Evolutionary conservation across 2,888 invertebrate species (phyloP), one percentile per base, ranked within the genome.

Genomic region (Leucophora obtusa): DNA sequence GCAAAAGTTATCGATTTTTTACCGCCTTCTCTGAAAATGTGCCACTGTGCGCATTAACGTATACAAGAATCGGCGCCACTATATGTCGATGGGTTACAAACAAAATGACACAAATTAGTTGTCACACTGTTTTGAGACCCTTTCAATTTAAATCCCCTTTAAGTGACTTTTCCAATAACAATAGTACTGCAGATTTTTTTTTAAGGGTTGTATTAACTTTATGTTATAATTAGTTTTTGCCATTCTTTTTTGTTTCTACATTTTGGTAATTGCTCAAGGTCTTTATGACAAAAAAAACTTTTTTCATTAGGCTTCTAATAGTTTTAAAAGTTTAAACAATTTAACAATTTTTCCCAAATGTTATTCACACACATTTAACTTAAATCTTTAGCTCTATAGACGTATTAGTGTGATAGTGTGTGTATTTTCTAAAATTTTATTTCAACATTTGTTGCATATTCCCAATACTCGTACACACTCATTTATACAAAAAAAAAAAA

Each of bases 251-350:
- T 53, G 33, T 21, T 10, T 59, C 18, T 28, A 33, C 15, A 68
- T 38, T 69, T 50, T 18, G 58, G 51, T 69, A 77, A 77, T 77
- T 68, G 60, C 38, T 56, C 56, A 72, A 68, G 60, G 38, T 51
- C 54, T 68, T 66, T 47, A 21, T 28, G 18, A 54, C 50, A 62
- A 24, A 33, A 24, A 33, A 50, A 70, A 72, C 50, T 72, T 68
- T 78, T 78, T 68, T 63, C 78, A 72, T 68, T 72, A 71, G 63
- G 50, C 51, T 65, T 65, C 18, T 28, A 72, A n/a, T n/a, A 68
- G 35, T 59, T 33, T 47, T 1, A 33, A 14, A 51, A 59, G 28
- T 28, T 68, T 51, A 53, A 59, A 38, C 51, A 47, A 50, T 35
- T 75, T 65, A 17, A 65, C 11, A 59, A 63, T 62, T 60, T 53